These are phyloP conservation scores for Drosophila kurseongensis DNA, from an alignment of 1,140 invertebrate genomes.

Conservation along the genomic window DNA sequence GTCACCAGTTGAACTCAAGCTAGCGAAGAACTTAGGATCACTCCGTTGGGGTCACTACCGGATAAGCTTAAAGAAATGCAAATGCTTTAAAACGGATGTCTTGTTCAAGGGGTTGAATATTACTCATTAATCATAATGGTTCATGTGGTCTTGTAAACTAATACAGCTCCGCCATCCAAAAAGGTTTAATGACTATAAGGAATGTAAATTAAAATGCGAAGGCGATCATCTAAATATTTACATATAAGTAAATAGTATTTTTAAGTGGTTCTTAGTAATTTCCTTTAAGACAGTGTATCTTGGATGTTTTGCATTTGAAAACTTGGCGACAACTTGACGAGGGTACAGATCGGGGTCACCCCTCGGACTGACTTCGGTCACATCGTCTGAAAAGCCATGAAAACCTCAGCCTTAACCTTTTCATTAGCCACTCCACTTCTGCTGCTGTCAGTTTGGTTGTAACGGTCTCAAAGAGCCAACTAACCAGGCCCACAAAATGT, in stretches of 20 bases:
- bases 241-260: not conserved
- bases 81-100: not conserved
- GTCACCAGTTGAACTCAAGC: not conserved
- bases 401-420: slow-evolving; percentile 33
- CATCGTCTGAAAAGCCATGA: not conserved
- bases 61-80: slow-evolving; percentile 3
- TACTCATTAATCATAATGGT: not conserved
- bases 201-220: too few species aligned
- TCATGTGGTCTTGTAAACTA: too few species aligned
- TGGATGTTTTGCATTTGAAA: not conserved
- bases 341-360: slow-evolving; percentile 5
- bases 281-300: too few species aligned
- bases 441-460: slow-evolving; percentile 13
- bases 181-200: too few species aligned
- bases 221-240: too few species aligned
- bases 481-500: slow-evolving; percentile 29
- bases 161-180: too few species aligned
- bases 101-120: not conserved
- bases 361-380: not conserved
- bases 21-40: slow-evolving; percentile 3
- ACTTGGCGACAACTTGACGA: slow-evolving; percentile 1
- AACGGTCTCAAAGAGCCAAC: slow-evolving; percentile 5
- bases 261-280: not conserved
- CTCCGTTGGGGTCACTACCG: slow-evolving; percentile 2
- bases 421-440: slow-evolving; percentile 20